Evolutionary conservation across 1,140 invertebrate genomes (phyloP).

Genomic region (Drosophila willistoni): DNA sequence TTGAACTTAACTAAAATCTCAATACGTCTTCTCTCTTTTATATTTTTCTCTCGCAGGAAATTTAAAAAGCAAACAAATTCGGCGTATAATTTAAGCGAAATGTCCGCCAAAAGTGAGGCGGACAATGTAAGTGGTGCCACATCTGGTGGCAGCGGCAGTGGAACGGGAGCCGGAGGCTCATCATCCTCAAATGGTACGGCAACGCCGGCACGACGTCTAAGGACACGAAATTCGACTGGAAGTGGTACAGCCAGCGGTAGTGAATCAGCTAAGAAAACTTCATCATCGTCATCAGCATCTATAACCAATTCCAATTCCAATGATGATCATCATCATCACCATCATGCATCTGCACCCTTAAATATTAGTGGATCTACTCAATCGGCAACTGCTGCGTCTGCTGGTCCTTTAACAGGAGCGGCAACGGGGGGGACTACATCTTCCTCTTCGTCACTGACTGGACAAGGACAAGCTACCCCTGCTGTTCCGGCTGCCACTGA

Average conservation of each 20-base stretch:
- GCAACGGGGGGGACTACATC: neutral
- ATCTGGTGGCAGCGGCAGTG: conserved; percentile 33
- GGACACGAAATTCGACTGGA: conserved; percentile 75
- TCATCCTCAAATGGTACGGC: conserved; percentile 55
- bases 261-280: conserved; percentile 68
- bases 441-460: neutral
- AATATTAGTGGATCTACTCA: conserved; percentile 9
- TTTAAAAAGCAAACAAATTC: conserved; percentile 28
- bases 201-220: conserved; percentile 74
- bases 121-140: conserved; percentile 53
- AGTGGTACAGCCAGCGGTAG: conserved; percentile 67
- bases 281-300: neutral
- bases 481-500: conserved; percentile 37
- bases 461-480: neutral
- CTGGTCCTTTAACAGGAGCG: neutral
- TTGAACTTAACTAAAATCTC: neutral
- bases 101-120: conserved; percentile 73
- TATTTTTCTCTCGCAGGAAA: neutral
- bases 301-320: conserved; percentile 6
- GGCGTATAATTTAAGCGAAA: conserved; percentile 43
- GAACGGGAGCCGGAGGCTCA: conserved; percentile 11
- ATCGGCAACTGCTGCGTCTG: conserved; percentile 10
- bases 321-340: conserved; percentile 27
- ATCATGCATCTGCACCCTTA: neutral
- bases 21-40: neutral